Conservation (phyloP, 2,797 vertebrate species). For the Helicolenus hilgendorfi region DNA sequence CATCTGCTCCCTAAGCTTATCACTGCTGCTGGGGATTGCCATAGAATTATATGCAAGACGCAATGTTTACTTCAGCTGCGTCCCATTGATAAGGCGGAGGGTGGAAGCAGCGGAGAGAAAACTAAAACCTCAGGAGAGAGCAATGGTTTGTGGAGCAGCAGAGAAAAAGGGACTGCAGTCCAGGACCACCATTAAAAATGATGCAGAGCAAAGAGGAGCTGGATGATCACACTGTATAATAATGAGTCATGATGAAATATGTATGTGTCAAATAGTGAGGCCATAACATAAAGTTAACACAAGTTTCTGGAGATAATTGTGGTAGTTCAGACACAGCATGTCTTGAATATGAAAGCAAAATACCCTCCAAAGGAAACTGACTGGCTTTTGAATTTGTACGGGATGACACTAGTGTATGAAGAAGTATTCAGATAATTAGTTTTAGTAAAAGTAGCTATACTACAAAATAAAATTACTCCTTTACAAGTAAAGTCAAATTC, state of each 20-base stretch:
- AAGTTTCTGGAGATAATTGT: constrained; percentile 25
- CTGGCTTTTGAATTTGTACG: background rate
- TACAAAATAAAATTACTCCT: background rate
- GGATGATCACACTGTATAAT: constrained; percentile 51
- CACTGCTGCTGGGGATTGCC: constrained; percentile 60
- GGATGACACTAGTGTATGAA: background rate
- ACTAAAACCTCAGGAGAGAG: constrained; percentile 57
- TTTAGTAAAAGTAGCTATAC: background rate
- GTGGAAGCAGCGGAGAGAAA: constrained; percentile 42
- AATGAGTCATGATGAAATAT: constrained; percentile 67
- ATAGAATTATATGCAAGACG: constrained; percentile 66
- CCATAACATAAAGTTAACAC: constrained; percentile 24
- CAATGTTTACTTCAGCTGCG: constrained; percentile 76
- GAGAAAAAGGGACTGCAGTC: constrained; percentile 34
- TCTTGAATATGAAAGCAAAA: constrained; percentile 13
- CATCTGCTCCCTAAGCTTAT: constrained; percentile 69
- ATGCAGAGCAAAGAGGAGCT: constrained; percentile 38
- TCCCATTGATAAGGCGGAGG: constrained; percentile 72
- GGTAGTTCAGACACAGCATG: constrained; percentile 6
- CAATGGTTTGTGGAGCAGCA: constrained; percentile 38
- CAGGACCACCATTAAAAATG: constrained; percentile 44
- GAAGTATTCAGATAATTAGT: background rate
- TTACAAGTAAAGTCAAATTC: background rate
- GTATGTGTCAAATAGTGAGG: constrained; percentile 37
- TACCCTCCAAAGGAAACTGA: background rate